phyloP scores from a whole-genome alignment of 2,888 invertebrate genomes.

The Oligia strigilis region DNA sequence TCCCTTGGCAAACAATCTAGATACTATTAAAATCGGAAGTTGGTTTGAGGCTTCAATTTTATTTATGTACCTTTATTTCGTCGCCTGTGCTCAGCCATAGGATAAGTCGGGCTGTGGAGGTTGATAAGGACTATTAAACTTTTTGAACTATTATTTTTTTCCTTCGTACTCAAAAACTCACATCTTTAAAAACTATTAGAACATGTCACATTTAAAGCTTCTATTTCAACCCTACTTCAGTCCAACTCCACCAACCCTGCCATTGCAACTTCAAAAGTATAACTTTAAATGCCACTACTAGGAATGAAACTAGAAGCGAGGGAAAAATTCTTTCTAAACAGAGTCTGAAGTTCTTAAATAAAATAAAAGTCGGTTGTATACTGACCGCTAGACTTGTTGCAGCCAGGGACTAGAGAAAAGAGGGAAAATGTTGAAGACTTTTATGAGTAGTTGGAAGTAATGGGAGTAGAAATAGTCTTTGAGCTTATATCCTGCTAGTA shows the following conservation, averaged over 20 bases:
- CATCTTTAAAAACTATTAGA: too few relatives aligned
- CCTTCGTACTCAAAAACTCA: not conserved
- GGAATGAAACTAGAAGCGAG: not conserved
- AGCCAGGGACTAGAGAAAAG: too few relatives aligned
- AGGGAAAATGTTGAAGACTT: not conserved
- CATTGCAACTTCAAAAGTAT: not conserved
- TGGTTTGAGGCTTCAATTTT: too few relatives aligned
- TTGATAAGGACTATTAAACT: too few relatives aligned
- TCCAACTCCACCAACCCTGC: not conserved
- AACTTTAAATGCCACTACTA: constrained; percentile 14
- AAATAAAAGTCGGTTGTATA: not conserved
- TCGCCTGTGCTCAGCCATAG: not conserved
- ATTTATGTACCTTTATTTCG: not conserved
- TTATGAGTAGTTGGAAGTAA: constrained; percentile 2
- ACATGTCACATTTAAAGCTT: constrained; percentile 9
- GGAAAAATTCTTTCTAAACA: not conserved
- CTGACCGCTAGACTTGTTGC: not conserved
- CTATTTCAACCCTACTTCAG: not conserved
- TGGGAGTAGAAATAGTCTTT: not conserved
- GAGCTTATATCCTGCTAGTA: not conserved
- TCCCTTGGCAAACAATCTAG: too few relatives aligned
- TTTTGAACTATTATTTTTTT: not conserved
- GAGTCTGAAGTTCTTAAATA: constrained; percentile 16
- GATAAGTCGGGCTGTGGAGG: too few relatives aligned
- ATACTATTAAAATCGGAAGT: not conserved